Base-by-base conservation (phyloP, 2,888 invertebrate genomes). In the Sphaerophoria taeniata region DNA sequence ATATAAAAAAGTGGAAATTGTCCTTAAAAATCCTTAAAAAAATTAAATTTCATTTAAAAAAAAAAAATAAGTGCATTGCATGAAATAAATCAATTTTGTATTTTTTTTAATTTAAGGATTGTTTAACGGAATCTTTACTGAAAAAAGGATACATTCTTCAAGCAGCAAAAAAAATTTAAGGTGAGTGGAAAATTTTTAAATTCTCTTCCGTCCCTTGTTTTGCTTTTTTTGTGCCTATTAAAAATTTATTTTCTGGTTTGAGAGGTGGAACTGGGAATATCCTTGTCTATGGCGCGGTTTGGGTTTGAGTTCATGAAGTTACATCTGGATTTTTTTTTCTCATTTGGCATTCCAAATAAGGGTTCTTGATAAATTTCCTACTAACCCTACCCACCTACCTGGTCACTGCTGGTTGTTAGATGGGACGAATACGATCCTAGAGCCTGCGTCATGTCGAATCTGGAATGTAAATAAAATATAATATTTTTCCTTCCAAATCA, bases 21-120 rank as follows among this genome's bases (percentile, higher is more conserved):
- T 34, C 33, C 14, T 47, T 39, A 16, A 6, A 63, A 5, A 58
- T 12, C 7, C 12, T 14, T 36, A 14, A 3, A 6, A 12, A 39
- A 58, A 33, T 2, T 24, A 2, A 11, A 43, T 43, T 43, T 5
- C 12, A 11, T 9, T 43, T 43, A 43, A 11, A 11, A 5, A 11
- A 11, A 7, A 14, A 7, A 33, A 34, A 36, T 14, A 4, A 60
- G 60, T 60, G 60, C 16, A 24, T 16, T 12, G 7, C 1, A 58
- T 7, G 6, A 36, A 51, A 65, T 36, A 24, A 12, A 36, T 2
- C 36, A 65, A 14, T 24, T 49, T 36, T 12, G 4, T 31, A 39
- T 58, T 53, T n/a, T 36, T 75, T 83, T n/a, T 65, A 12, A 72
- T 80, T 84, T 49, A 76, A 84, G 84, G 79, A 71, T 79, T 79